Evolutionary conservation across 1,140 invertebrate species (phyloP).

Genomic region (Lepidurus packardi): DNA sequence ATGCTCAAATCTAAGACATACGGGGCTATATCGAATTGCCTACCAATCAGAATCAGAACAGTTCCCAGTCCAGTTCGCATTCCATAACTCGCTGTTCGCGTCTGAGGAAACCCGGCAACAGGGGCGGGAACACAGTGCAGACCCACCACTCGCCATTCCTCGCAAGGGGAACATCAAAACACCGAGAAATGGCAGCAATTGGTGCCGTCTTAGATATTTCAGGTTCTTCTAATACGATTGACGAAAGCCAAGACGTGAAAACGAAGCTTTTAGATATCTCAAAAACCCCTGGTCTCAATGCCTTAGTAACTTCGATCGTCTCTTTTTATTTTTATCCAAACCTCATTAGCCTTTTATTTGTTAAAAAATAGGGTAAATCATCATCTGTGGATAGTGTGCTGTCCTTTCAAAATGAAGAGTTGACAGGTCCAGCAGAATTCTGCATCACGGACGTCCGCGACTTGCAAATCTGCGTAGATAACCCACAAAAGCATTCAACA

Average conservation of each 20-base stretch:
- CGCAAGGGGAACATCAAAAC: not conserved
- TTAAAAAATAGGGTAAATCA: not conserved
- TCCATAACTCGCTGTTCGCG: too few species aligned
- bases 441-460: constrained; percentile 48
- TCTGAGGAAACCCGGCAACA: too few species aligned
- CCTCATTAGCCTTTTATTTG: not conserved
- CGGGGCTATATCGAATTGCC: too few species aligned
- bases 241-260: not conserved
- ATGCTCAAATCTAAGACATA: too few species aligned
- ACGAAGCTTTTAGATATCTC: not conserved
- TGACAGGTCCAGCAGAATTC: not conserved
- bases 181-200: not conserved
- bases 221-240: not conserved
- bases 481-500: constrained; percentile 70
- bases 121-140: too few species aligned
- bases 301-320: not conserved
- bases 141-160: too few species aligned
- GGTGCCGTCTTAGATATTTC: not conserved
- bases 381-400: not conserved
- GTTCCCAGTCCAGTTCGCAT: too few species aligned
- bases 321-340: not conserved
- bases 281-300: not conserved
- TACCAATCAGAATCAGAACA: too few species aligned
- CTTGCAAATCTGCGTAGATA: constrained; percentile 63
- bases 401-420: not conserved